A percentile compares a stretch with the other conserved stretches of the same genome.
Evolutionary conservation across 2,888 invertebrate species (phyloP).

Genomic region (Chloroclysta siterata): DNA sequence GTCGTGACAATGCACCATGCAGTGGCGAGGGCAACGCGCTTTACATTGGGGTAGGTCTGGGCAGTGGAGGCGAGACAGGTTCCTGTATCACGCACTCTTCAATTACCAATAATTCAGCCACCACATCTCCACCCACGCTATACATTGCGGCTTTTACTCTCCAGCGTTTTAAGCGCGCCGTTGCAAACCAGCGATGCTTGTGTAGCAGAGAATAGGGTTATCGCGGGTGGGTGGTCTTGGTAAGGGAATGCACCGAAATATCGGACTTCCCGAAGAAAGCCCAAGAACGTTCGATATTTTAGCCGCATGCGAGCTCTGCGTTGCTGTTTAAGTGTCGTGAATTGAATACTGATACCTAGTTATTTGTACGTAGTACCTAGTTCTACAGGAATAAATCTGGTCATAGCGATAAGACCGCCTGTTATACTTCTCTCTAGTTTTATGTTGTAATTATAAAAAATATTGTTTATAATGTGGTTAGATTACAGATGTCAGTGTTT

Average conservation of each 20-base stretch:
- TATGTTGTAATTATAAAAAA: no score
- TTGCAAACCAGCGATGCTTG: slow-evolving; percentile 47
- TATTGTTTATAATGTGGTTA: no score
- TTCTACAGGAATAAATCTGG: no score
- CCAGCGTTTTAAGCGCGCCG: accelerated
- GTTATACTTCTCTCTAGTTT: no score
- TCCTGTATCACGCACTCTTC: slow-evolving; percentile 48
- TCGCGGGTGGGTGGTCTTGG: slow-evolving; percentile 30
- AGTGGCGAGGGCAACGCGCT: slow-evolving; percentile 59
- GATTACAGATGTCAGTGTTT: no score
- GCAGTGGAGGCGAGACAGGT: slow-evolving; percentile 61
- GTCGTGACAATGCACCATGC: slow-evolving; percentile 57
- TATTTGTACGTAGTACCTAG: background rate
- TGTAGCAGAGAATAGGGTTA: background rate
- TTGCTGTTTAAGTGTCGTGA: slow-evolving; percentile 22
- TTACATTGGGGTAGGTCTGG: slow-evolving; percentile 77
- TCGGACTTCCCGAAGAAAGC: slow-evolving; percentile 68
- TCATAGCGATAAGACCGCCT: no score
- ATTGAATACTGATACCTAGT: slow-evolving; percentile 10
- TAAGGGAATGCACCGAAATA: slow-evolving; percentile 68
- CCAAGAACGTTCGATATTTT: slow-evolving; percentile 53
- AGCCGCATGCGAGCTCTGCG: slow-evolving; percentile 34
- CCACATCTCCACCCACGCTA: background rate
- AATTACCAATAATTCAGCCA: slow-evolving; percentile 46
- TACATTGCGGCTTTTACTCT: slow-evolving; percentile 47